Evolutionary conservation across 2,888 invertebrate genomes (phyloP), one percentile per base, ranked within the genome.

Genomic region (Philopedon plagiatum): DNA sequence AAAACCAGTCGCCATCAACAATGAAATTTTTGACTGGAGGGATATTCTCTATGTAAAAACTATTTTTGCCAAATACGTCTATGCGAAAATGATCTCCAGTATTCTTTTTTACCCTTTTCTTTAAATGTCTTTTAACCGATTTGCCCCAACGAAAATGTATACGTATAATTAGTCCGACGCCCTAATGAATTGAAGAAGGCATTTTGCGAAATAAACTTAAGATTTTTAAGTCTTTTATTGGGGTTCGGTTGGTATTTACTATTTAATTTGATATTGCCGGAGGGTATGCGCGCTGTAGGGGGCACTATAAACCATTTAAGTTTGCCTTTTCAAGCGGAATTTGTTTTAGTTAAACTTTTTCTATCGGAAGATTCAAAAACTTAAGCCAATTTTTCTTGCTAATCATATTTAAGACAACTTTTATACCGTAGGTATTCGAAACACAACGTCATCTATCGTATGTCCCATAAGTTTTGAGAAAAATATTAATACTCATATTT

Each of bases 131-230:
- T 72, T 68, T 72, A 67, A 71, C 56, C 71, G 71, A 71, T 71
- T 65, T 57, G 66, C 71, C 54, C 66, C 71, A 46, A 66, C 57
- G 66, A 66, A 66, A 65, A 65, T 66, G 65, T 71, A 65, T 67
- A 68, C 68, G 63, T 72, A 68, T 63, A 72, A 72, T 72, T 72
- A 72, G 66, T 71, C 56, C 65, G 62, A 63, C 67, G 49, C 67
- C 68, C 67, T 68, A 72, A 72, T 72, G 72, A 72, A 72, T 67
- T 67, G 62, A 67, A 67, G 67, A 56, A 63, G 67, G 72, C 68
- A 67, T 67, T 72, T 62, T 39, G 44, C 44, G 60, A 61, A 70
- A 54, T 63, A 69, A 65, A 73, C 70, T 64, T 73, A 69, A 66
- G 73, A 73, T 73, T 73, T 73, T 69, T 64, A 60, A 64, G 49